A percentile compares a stretch with the other conserved stretches of the same genome.
These are phyloP conservation scores for Enteromius radiatus DNA, from an alignment of 2,797 vertebrate species.

Conservation along the genomic window DNA sequence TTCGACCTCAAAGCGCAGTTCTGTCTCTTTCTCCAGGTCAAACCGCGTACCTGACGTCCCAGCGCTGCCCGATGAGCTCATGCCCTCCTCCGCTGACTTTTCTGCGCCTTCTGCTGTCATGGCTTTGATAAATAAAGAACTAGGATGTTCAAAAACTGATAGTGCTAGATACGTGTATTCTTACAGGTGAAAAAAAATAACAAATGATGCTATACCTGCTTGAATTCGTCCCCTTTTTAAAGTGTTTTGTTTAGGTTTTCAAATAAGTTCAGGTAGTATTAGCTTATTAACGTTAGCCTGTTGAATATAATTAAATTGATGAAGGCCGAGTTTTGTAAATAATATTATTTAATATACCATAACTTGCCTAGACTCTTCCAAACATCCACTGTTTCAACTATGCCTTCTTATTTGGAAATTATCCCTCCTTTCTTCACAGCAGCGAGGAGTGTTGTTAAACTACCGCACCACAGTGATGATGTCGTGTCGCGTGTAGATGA, in stretches of 20 bases:
- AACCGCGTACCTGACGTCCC: conserved; percentile 77
- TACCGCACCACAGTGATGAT: neutral
- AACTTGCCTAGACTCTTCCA: neutral
- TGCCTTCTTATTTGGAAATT: neutral
- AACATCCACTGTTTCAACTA: neutral
- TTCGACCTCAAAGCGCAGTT: conserved; percentile 96
- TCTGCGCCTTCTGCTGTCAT: conserved; percentile 77
- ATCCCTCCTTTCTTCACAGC: neutral
- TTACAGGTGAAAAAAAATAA: neutral
- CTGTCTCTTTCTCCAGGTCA: conserved; percentile 95
- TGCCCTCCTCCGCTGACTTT: conserved; percentile 73
- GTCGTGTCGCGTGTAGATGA: conserved; percentile 6
- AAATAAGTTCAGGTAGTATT: neutral
- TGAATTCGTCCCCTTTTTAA: neutral
- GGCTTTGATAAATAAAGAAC: conserved; percentile 50
- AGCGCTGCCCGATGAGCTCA: conserved; percentile 56
- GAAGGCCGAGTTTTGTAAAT: neutral
- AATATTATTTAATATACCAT: neutral
- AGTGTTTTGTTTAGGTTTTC: neutral
- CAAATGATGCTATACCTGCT: neutral
- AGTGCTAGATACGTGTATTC: neutral
- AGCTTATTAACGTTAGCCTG: conserved; percentile 7
- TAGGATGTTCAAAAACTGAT: neutral
- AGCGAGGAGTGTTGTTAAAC: neutral
- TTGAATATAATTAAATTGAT: neutral